Conservation (phyloP, 2,888 invertebrate species). For the Chrysolina oricalcia region DNA sequence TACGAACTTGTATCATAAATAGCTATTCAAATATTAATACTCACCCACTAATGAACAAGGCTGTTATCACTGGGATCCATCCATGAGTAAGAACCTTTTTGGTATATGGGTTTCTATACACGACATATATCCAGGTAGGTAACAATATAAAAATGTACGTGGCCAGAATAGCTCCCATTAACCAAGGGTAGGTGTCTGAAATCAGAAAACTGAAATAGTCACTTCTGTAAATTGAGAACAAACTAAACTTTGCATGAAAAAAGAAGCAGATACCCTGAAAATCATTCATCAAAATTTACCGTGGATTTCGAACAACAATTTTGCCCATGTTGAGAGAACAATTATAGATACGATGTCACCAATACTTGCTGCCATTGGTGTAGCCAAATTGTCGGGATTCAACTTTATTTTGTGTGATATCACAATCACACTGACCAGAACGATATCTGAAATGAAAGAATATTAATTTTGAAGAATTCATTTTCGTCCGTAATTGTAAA, state of each 20-base stretch:
- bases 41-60: conserved; percentile 96
- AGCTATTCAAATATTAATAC: conserved; percentile 65
- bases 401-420: conserved; percentile 87
- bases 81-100: conserved; percentile 89
- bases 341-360: conserved; percentile 95
- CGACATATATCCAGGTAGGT: conserved; percentile 91
- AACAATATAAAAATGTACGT: conserved; percentile 70
- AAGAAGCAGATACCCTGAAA: not conserved
- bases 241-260: not conserved
- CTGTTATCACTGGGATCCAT: conserved; percentile 95
- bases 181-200: conserved; percentile 81
- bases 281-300: conserved; percentile 73
- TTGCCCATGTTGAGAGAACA: conserved; percentile 88
- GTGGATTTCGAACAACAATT: conserved; percentile 81
- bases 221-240: not conserved
- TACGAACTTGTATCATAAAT: too few species aligned
- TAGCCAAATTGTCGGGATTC: conserved; percentile 98
- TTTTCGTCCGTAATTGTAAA: too few species aligned
- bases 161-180: conserved; percentile 82
- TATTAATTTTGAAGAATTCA: conserved; percentile 50
- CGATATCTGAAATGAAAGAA: conserved; percentile 77
- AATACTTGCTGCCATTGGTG: conserved; percentile 95
- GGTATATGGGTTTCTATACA: conserved; percentile 90
- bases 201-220: not conserved
- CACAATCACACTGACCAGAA: conserved; percentile 93